Base-by-base conservation (phyloP, 30 jellyfish, hydroid and myxozoan species). In the Catostylus mosaicus region DNA sequence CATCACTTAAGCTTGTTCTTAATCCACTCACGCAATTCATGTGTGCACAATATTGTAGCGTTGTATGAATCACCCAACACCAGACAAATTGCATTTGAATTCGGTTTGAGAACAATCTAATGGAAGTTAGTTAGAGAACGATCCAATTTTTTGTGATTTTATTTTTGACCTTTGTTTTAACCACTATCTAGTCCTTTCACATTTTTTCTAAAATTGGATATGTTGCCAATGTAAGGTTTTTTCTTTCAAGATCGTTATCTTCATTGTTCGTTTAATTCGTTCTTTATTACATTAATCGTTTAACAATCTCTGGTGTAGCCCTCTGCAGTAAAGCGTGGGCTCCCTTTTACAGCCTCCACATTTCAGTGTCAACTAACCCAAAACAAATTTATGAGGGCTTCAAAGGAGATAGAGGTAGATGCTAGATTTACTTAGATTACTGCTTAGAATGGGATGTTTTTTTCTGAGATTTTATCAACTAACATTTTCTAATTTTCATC, bases 71-170 rank as follows among this genome's bases (percentile, higher is more conserved):
- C 56, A 16, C 56, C 56, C 16, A 8, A 16, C 16, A 6, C 56
- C 85, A 73, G 63, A 47, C 73, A 73, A n/a, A 73, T 45, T 52
- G 85, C 75, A 51, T 73, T 73, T 36, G 45, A n/a, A n/a, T n/a
- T 12, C 51, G 48, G 20, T 50, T 29, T 35, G 40, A 16, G 56
- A 8, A 43, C 16, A 43, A 6, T 16, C 56, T 43, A 52, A 4
- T 52, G 24, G 67, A 20, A n/a, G 6, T 52, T 40, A 14, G 54
- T 40, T 40, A 40, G 54, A 40, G 14, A 40, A 40, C 54, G n/a
- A 61, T 22, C 74, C 74, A 71, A 45, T 71, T 16, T 43, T 43
- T 43, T 43, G 16, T 6, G 54, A 22, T 24, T 8, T n/a, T n/a
- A 16, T 4, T 59, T 59, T 59, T 59, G 71, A 59, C 38, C 71